Evolutionary conservation across 1,140 invertebrate species (phyloP), one percentile per base, ranked within the genome.

Genomic region (Drosophila nannoptera): DNA sequence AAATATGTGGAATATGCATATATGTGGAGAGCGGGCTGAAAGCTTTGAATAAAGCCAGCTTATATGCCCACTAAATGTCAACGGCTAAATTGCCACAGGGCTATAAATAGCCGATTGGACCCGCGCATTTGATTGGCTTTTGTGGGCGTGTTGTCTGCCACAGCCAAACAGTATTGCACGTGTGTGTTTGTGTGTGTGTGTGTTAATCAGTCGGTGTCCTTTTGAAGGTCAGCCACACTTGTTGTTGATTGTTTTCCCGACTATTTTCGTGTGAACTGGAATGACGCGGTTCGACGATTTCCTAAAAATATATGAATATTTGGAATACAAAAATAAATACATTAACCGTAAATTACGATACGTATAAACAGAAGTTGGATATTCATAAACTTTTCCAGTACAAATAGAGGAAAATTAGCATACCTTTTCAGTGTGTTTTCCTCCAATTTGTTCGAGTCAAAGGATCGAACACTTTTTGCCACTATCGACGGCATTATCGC

Each of bases 141-240:
- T 53, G 40, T 48, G 42, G 56, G 63, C 55, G 56, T 59, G 46
- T 61, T 43, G 35, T 45, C 48, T 14, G 7, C 14, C 50, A 54
- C 43, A 56, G 22, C 4, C 43, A 53, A 8, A 52, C 33, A 38
- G 12, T 50, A 11, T 43, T 36, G 36, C 14, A 56, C 43, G 38
- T 61, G 6, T 35, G 54, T 16, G 31, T 2, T 29, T 36, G 31
- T 48, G 12, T 58, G 35, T 66, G 59, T 64, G 62, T 7, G 12
- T 43, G 40, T 43, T 43, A 9, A 43, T 49, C 56, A 61, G 59
- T 67, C 67, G 60, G 76, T 87, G 84, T 87, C 84, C 84, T 87
- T 87, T 87, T 80, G 84, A 87, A 87, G 84, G 84, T 87, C 84
- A 87, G 64, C 72, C 61, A 75, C 32, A 16, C 14, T 65, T 76